Conservation (phyloP, 2,888 invertebrate species). For the Sesamia inferens region DNA sequence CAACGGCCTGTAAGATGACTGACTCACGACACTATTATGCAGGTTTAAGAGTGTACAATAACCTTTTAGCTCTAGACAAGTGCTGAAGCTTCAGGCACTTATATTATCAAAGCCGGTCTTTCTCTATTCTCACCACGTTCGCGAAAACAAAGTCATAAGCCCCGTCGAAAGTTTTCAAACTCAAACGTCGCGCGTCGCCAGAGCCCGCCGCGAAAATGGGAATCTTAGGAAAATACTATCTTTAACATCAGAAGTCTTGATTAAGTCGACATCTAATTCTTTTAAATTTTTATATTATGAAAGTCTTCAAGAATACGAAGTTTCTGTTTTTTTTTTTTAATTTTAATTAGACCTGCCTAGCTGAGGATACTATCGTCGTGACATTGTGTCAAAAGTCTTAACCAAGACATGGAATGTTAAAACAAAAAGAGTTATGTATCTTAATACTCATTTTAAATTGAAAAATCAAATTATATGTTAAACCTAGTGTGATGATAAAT, state of each 20-base stretch:
- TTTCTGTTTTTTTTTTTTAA: conserved; percentile 16
- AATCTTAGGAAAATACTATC: conserved; percentile 58
- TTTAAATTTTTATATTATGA: conserved; percentile 30
- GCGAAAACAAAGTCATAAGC: conserved; percentile 70
- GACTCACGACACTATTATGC: background rate
- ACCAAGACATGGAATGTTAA: background rate
- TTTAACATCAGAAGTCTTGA: conserved; percentile 25
- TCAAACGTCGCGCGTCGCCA: conserved; percentile 43
- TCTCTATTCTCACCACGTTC: conserved; percentile 61
- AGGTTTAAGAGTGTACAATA: conserved; percentile 23
- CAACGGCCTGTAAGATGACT: no score
- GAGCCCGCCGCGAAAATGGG: conserved; percentile 52
- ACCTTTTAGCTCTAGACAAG: conserved; percentile 54
- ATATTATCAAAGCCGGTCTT: conserved; percentile 42
- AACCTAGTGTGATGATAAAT: no score
- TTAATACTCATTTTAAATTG: background rate
- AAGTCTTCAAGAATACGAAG: background rate
- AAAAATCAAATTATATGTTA: background rate
- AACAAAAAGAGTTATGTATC: background rate
- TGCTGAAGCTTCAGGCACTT: conserved; percentile 45
- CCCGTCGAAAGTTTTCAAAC: conserved; percentile 61
- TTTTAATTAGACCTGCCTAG: background rate
- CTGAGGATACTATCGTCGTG: background rate
- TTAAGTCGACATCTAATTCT: conserved; percentile 37
- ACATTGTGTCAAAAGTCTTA: background rate